Evolutionary conservation across 2,797 vertebrate species (phyloP).

Genomic region (Fistularia tabacaria): DNA sequence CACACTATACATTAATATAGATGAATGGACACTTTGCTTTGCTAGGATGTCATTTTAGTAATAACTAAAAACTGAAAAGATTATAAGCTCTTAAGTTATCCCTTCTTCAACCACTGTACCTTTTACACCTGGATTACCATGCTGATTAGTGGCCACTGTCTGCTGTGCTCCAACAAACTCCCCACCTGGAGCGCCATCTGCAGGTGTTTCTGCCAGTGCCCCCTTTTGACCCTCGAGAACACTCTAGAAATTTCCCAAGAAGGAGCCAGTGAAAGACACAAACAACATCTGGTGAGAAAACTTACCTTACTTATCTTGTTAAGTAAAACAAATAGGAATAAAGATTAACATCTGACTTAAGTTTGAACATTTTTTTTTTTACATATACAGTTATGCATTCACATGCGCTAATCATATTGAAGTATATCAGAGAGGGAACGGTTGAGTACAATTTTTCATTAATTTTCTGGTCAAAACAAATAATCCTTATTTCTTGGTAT

Average conservation of each 20-base stretch:
- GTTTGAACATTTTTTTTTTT: no score
- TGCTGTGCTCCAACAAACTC: constrained; percentile 61
- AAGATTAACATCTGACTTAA: no score
- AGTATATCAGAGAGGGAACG: background rate
- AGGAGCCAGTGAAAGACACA: constrained; percentile 5
- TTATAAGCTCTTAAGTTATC: no score
- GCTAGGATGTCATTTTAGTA: no score
- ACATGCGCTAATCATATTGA: background rate
- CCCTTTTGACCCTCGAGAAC: constrained; percentile 40
- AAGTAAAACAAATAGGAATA: background rate
- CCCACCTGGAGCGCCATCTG: constrained; percentile 29
- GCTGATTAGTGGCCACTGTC: constrained; percentile 60
- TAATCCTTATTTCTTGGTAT: background rate
- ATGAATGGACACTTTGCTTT: background rate
- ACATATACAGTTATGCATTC: no score
- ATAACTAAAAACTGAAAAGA: no score
- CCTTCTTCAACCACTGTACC: constrained; percentile 40
- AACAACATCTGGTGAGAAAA: background rate
- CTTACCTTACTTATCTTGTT: no score
- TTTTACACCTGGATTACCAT: constrained; percentile 63
- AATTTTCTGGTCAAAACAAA: background rate
- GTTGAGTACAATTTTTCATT: background rate
- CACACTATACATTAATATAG: background rate
- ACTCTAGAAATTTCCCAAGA: constrained; percentile 42
- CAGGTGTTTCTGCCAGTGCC: constrained; percentile 23